These are phyloP conservation scores for Oxyura jamaicensis DNA, from an alignment of 2,113 vertebrate species.

Conservation along the genomic window DNA sequence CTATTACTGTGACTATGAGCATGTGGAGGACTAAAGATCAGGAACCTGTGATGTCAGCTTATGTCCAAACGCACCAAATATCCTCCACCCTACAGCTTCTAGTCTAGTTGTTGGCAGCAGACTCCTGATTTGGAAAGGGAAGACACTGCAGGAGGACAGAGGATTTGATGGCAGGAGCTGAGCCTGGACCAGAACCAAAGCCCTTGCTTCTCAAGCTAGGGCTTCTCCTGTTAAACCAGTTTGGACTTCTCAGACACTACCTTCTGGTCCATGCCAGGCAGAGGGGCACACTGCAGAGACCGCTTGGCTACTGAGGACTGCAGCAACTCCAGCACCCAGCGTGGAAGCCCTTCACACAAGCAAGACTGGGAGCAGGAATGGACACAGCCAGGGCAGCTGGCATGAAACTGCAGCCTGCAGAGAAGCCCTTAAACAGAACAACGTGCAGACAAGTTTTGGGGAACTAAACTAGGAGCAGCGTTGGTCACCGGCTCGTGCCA, in stretches of 20 bases:
- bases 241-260: background rate
- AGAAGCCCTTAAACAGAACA: background rate
- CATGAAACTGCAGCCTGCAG: background rate
- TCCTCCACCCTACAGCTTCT: background rate
- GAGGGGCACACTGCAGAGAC: fast-evolving
- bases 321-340: background rate
- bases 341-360: background rate
- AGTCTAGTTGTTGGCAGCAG: background rate
- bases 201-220: background rate
- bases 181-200: background rate
- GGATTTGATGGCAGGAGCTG: background rate
- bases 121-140: constrained; percentile 13
- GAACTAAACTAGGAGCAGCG: background rate
- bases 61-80: background rate
- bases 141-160: background rate
- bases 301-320: background rate
- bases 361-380: background rate
- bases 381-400: background rate
- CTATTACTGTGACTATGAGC: background rate
- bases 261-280: background rate
- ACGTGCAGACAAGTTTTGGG: fast-evolving
- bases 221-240: background rate
- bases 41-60: background rate
- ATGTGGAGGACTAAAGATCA: background rate
- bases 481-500: background rate